A percentile compares a stretch with the other conserved stretches of the same genome.
phyloP scores from a whole-genome alignment of 30 jellyfish, hydroid and myxozoan species.

The Clytia hemisphaerica region DNA sequence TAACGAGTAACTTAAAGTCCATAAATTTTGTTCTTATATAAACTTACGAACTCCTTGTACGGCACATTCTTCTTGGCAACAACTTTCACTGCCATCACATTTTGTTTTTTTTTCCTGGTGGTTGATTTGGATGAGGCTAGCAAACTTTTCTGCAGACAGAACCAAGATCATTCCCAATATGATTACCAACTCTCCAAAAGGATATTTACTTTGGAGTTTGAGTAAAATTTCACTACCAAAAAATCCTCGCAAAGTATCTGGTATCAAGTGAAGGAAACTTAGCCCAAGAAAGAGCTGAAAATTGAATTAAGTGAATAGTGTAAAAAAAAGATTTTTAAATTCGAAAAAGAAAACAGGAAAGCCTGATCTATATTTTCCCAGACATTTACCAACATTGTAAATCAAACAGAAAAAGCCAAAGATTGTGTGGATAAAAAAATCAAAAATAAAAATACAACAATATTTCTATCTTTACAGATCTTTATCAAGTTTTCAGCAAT shows the following conservation, averaged over 20 bases:
- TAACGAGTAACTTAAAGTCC: slow-evolving; percentile 5
- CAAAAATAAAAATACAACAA: too few species aligned
- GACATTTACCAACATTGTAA: too few species aligned
- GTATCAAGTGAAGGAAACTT: slow-evolving; percentile 40
- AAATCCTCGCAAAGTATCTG: slow-evolving; percentile 17
- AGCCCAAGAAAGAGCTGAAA: slow-evolving; percentile 42
- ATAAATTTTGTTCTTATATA: not conserved
- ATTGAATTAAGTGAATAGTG: too few species aligned
- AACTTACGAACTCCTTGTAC: not conserved
- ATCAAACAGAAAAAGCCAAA: too few species aligned
- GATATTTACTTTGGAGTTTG: slow-evolving; percentile 7
- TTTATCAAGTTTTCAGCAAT: too few species aligned
- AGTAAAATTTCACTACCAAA: not conserved
- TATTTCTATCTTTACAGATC: too few species aligned
- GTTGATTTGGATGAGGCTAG: not conserved
- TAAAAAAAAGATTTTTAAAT: too few species aligned
- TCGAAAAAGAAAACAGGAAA: too few species aligned
- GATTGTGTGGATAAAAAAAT: too few species aligned
- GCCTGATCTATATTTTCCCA: too few species aligned
- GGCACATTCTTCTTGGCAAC: slow-evolving; percentile 25
- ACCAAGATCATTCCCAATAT: slow-evolving; percentile 26
- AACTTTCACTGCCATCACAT: slow-evolving; percentile 11
- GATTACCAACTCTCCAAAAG: slow-evolving; percentile 33
- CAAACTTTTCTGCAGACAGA: slow-evolving; percentile 30
- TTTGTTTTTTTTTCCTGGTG: slow-evolving; percentile 2